Evolutionary conservation across 2,113 vertebrate genomes (phyloP).

Genomic region (Xenus cinereus): DNA sequence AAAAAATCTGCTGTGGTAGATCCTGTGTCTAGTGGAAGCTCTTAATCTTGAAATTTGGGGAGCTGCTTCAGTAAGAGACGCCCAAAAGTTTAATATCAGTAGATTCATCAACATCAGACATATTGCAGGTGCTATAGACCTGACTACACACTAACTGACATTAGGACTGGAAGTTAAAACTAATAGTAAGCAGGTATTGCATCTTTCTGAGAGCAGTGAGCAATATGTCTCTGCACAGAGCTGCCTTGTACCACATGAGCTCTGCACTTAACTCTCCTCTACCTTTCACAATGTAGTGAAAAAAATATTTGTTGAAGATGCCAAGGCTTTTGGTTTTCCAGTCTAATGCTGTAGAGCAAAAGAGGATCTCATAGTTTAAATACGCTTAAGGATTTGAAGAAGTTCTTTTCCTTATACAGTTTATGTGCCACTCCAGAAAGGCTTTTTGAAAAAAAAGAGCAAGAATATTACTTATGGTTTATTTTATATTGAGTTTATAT

Average conservation of each 20-base stretch:
- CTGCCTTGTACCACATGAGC: neutral
- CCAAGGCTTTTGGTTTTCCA: neutral
- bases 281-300: neutral
- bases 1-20: neutral
- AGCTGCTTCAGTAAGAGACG: fast-evolving
- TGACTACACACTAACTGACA: neutral
- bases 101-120: neutral
- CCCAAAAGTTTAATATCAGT: neutral
- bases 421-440: neutral
- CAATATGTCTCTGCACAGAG: neutral
- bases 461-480: neutral
- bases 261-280: neutral
- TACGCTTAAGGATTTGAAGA: neutral
- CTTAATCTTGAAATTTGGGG: neutral
- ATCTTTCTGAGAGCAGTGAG: neutral
- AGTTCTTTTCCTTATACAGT: neutral
- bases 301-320: neutral
- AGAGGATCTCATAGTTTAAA: neutral
- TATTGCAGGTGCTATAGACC: neutral
- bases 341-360: neutral
- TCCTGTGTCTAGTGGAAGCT: neutral
- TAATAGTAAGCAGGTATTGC: neutral
- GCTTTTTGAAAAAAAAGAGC: neutral
- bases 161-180: neutral
- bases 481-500: neutral